These are phyloP conservation scores for Apomyelois bistriatella DNA, from an alignment of 2,888 invertebrate genomes.

Conservation along the genomic window DNA sequence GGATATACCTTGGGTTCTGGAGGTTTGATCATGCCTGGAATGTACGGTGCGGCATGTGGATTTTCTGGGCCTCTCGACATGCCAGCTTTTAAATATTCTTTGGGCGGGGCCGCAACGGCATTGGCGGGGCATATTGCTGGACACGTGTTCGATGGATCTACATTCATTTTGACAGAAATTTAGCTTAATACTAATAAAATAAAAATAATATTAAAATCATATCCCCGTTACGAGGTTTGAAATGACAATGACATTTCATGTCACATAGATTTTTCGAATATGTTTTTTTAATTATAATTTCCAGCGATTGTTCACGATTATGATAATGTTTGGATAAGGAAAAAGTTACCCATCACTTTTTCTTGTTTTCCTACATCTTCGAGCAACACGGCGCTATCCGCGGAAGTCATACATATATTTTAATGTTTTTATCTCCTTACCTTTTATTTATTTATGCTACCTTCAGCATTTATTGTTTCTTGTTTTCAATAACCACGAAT, in stretches of 20 bases:
- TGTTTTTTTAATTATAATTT: not conserved
- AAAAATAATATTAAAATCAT: constrained; percentile 20
- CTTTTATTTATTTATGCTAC: too few relatives aligned
- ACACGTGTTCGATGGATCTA: constrained; percentile 36
- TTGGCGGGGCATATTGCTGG: constrained; percentile 52
- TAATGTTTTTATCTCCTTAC: too few relatives aligned
- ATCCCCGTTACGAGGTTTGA: not conserved
- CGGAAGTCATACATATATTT: too few relatives aligned
- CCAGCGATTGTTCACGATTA: too few relatives aligned
- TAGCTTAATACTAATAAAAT: constrained; percentile 18
- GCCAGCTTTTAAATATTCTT: constrained; percentile 34
- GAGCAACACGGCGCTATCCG: too few relatives aligned
- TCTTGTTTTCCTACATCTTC: too few relatives aligned
- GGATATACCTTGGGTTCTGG: constrained; percentile 50
- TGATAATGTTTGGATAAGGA: too few relatives aligned
- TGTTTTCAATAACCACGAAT: too few relatives aligned
- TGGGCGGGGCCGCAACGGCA: not conserved
- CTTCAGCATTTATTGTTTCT: too few relatives aligned
- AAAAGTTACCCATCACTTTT: too few relatives aligned
- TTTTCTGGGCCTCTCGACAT: constrained; percentile 24
- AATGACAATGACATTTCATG: not conserved
- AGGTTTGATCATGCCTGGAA: constrained; percentile 55
- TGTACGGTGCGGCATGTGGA: constrained; percentile 39
- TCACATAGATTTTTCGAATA: not conserved
- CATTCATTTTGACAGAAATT: constrained; percentile 44